Evolutionary conservation across 2,797 vertebrate genomes (phyloP).

Genomic region (Sebastes steindachneri): DNA sequence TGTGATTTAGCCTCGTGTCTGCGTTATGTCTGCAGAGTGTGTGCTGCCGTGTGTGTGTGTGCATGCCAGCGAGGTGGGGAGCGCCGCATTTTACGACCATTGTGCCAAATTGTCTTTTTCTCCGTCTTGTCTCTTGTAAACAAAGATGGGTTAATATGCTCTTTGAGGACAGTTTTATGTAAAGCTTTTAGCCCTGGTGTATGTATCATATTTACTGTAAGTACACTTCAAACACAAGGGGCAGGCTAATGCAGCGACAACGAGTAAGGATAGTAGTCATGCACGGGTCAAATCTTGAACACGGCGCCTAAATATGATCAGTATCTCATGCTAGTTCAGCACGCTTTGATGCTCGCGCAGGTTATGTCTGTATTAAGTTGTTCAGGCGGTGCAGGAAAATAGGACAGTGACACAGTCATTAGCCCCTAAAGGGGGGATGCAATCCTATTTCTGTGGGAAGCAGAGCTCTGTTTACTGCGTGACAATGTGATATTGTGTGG

Average conservation of each 20-base stretch:
- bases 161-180: conserved; percentile 88
- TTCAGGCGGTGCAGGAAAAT: conserved; percentile 47
- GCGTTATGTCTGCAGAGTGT: conserved; percentile 79
- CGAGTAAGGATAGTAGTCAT: conserved; percentile 75
- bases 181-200: conserved; percentile 88
- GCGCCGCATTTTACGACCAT: conserved; percentile 81
- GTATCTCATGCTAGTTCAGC: conserved; percentile 60
- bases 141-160: conserved; percentile 89
- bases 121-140: conserved; percentile 86
- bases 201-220: conserved; percentile 92
- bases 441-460: conserved; percentile 76
- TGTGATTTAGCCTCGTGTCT: conserved; percentile 89
- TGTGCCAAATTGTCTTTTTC: conserved; percentile 86
- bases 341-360: conserved; percentile 54
- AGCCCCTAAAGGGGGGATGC: conserved; percentile 68
- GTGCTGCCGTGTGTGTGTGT: conserved; percentile 35
- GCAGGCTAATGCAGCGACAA: conserved; percentile 77
- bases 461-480: conserved; percentile 79
- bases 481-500: conserved; percentile 81
- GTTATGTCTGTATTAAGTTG: conserved; percentile 57
- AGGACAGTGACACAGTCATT: conserved; percentile 72
- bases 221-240: conserved; percentile 86
- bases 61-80: conserved; percentile 68
- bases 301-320: conserved; percentile 74
- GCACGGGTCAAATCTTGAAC: conserved; percentile 76